Base-by-base conservation (phyloP, 2,888 invertebrate genomes). In the Athalia cordata region DNA sequence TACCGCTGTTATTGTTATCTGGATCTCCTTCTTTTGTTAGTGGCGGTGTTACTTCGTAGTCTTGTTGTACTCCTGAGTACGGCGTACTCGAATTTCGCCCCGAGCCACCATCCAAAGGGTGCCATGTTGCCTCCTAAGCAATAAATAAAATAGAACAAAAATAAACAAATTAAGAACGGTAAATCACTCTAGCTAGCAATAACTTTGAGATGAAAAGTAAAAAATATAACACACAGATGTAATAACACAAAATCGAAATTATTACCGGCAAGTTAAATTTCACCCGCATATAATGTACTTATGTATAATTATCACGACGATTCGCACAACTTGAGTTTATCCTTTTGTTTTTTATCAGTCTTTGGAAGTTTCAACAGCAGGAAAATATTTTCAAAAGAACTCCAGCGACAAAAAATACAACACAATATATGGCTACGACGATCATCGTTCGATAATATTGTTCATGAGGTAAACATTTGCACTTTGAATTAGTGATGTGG, bases 71-170 rank as follows among this genome's bases (percentile, higher is more conserved):
- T 65, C 85, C 86, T 67, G 86, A 80, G 82, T 86, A 87, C 47
- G 86, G 85, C 89, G 87, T 93, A 92, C 87, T 92, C 87, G 88
- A 85, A 80, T 87, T 89, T 80, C 88, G 87, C 77, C 87, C 88
- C 67, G 89, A 87, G 81, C 88, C 89, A 81, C 88, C 88, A 86
- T 90, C 90, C 83, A 90, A 84, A 81, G 90, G 90, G 83, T 90
- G 90, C 90, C 90, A 90, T 90, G 89, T 88, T 84, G 90, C 90
- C 89, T 90, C 89, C 90, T 90, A 49, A 61, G 79, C 64, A 5
- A 79, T 13, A 7, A 15, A 43, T 50, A 62, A 49, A 15, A 59
- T 67, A 59, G 66, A 77, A 9, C 0, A 43, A 8, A 47, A 29
- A 15, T 57, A 3, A 29, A 29, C 29, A 52, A 52, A 67, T n/a